phyloP scores from a whole-genome alignment of 92 coral and sea anemone genomes.

The Heliopora coerulea region DNA sequence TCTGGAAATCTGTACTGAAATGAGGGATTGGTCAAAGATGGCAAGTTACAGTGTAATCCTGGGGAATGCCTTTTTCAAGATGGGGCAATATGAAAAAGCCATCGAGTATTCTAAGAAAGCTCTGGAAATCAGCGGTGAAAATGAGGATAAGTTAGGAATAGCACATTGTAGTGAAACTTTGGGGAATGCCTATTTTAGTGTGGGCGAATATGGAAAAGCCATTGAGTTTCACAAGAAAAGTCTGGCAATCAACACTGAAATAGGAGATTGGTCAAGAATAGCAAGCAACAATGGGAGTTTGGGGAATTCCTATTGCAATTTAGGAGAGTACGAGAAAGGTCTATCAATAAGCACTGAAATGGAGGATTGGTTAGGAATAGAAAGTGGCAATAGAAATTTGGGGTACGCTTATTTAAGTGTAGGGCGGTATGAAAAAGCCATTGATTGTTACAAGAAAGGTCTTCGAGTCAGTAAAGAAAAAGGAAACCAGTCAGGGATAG shows the following conservation, averaged over 20 bases:
- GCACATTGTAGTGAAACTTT: background rate
- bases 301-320: conserved; percentile 20
- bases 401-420: conserved; percentile 31
- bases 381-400: conserved; percentile 27
- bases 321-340: conserved; percentile 34
- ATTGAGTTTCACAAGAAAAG: conserved; percentile 30
- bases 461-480: conserved; percentile 16
- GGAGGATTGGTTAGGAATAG: conserved; percentile 27
- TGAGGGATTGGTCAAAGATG: conserved; percentile 3
- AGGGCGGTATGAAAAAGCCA: conserved; percentile 29
- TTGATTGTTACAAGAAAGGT: conserved; percentile 35
- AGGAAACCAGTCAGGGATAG: conserved; percentile 27
- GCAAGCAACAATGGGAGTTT: conserved; percentile 21
- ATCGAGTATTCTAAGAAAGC: conserved; percentile 13
- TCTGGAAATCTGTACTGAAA: conserved; percentile 27
- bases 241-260: conserved; percentile 7
- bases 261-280: conserved; percentile 23
- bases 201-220: conserved; percentile 35
- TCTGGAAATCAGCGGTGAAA: conserved; percentile 26
- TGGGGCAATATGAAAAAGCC: conserved; percentile 41
- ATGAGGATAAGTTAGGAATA: conserved; percentile 2
- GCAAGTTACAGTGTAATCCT: background rate
- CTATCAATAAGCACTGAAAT: conserved; percentile 34
- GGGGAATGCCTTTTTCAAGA: conserved; percentile 11
- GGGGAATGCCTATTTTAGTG: conserved; percentile 13